phyloP scores from a whole-genome alignment of 1,140 invertebrate genomes.

The Bathynomus jamesi region DNA sequence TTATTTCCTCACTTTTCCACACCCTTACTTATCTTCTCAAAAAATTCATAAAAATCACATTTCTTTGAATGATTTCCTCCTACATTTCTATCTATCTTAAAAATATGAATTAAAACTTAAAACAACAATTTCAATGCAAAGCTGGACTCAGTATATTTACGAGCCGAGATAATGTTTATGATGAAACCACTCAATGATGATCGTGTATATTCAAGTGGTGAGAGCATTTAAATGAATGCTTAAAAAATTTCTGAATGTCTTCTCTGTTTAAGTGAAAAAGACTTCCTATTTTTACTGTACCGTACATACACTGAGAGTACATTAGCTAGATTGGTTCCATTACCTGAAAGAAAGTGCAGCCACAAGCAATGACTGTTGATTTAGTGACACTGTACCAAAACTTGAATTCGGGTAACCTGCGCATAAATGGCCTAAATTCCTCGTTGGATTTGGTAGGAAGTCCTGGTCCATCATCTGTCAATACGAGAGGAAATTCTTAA shows the following conservation, averaged over 20 bases:
- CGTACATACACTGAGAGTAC: no score
- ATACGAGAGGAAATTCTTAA: background rate
- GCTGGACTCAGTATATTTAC: background rate
- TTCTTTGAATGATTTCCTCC: no score
- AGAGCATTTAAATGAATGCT: background rate
- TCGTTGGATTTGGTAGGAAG: slow-evolving; percentile 90
- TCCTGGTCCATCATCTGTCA: slow-evolving; percentile 69
- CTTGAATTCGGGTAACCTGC: slow-evolving; percentile 97
- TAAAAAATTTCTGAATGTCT: background rate
- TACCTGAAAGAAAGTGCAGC: slow-evolving; percentile 92
- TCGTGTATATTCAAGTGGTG: background rate
- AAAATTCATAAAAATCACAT: no score
- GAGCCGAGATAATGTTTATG: background rate
- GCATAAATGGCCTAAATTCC: slow-evolving; percentile 97
- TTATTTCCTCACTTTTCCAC: no score
- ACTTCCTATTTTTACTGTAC: no score
- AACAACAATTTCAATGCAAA: no score
- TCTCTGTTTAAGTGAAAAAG: no score
- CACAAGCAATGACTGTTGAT: slow-evolving; percentile 81
- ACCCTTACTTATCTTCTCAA: no score
- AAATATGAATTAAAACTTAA: no score
- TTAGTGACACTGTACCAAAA: slow-evolving; percentile 98
- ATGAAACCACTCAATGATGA: background rate
- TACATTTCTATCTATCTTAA: no score
- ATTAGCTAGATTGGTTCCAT: background rate